A percentile compares a stretch with the other conserved stretches of the same genome.
These are phyloP conservation scores for Eristalinus sepulchralis DNA, from an alignment of 2,888 invertebrate genomes.

Conservation along the genomic window DNA sequence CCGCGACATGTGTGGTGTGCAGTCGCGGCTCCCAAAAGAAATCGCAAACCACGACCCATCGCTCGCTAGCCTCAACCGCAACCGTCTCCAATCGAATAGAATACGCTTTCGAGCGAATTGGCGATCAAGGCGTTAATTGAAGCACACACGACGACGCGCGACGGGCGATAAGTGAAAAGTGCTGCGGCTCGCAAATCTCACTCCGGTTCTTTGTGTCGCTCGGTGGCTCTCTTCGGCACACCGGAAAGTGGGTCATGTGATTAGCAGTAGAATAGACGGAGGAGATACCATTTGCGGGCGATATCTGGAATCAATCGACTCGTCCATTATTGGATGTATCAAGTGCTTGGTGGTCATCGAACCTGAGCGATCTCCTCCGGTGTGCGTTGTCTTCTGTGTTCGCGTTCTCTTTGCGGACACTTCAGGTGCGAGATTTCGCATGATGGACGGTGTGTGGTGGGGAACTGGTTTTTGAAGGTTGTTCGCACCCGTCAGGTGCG, in stretches of 20 bases:
- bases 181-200: neutral
- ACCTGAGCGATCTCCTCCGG: neutral
- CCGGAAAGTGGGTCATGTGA: conserved; percentile 42
- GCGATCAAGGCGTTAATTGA: neutral
- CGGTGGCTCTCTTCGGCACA: conserved; percentile 8
- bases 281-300: neutral
- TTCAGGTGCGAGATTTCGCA: neutral
- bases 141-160: neutral
- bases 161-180: neutral
- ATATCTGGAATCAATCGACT: conserved; percentile 18
- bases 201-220: neutral
- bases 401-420: neutral
- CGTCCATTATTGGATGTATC: conserved; percentile 37
- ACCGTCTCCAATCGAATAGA: neutral
- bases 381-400: neutral
- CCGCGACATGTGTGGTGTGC: neutral
- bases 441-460: neutral
- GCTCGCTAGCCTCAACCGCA: neutral
- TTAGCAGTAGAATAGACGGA: conserved; percentile 6
- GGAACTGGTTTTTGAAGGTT: neutral
- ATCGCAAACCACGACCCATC: neutral
- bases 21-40: neutral
- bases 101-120: neutral
- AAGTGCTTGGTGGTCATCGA: conserved; percentile 42
- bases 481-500: neutral